Percentiles rank a stretch among this genome's conserved stretches.
Evolutionary conservation across 2,888 invertebrate species (phyloP).

Genomic region (Leucophenga montana): DNA sequence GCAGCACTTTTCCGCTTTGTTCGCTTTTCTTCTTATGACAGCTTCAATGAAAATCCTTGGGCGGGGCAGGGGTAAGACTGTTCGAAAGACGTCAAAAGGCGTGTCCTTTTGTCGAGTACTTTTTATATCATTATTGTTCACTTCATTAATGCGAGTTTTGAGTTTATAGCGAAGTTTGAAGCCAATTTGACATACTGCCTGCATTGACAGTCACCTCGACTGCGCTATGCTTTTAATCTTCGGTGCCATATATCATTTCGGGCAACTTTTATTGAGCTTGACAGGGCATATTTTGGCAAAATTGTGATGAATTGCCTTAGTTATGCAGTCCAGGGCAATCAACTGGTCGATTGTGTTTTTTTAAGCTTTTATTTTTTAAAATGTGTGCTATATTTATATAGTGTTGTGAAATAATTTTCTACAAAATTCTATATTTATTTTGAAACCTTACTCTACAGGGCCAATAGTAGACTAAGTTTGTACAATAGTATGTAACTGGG

Average conservation of each 20-base stretch:
- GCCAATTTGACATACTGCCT: too few relatives aligned
- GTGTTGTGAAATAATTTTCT: too few relatives aligned
- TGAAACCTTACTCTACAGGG: too few relatives aligned
- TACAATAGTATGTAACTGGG: too few relatives aligned
- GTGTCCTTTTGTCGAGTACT: neutral
- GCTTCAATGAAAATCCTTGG: neutral
- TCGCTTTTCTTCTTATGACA: conserved; percentile 7
- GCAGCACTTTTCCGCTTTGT: conserved; percentile 1
- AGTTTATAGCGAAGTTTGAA: neutral
- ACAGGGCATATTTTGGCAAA: neutral
- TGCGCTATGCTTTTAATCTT: neutral
- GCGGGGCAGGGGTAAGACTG: too few relatives aligned
- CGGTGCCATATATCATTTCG: conserved; percentile 9
- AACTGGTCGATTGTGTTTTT: neutral
- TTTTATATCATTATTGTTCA: neutral
- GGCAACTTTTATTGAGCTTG: conserved; percentile 17
- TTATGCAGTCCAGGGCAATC: neutral
- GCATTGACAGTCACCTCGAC: too few relatives aligned
- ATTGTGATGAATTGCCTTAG: conserved; percentile 10
- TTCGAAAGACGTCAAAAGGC: neutral
- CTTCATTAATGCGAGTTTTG: neutral
- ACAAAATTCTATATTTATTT: too few relatives aligned
- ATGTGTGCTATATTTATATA: too few relatives aligned
- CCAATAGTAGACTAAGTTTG: too few relatives aligned
- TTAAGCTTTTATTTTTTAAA: neutral